phyloP scores from a whole-genome alignment of 2,113 vertebrate genomes.

The Nicator chloris region DNA sequence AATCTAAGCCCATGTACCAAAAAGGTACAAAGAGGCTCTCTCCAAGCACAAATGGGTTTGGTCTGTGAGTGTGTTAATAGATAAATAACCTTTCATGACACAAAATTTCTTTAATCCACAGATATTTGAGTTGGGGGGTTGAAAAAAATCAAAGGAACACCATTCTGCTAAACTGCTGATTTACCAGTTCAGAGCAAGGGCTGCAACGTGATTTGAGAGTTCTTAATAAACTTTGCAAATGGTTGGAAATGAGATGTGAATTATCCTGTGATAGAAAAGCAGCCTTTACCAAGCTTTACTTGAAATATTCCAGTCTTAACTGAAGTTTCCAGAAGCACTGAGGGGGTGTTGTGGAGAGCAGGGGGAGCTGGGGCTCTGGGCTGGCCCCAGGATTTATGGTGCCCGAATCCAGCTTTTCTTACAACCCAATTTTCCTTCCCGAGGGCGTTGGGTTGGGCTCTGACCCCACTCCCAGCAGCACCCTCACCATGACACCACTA shows the following conservation, averaged over 20 bases:
- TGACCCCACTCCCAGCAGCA: neutral
- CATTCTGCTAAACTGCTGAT: neutral
- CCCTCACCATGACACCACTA: fast-evolving
- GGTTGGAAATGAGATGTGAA: neutral
- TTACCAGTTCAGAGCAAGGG: neutral
- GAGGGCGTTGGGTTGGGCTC: fast-evolving
- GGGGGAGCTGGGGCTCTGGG: neutral
- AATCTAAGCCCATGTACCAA: neutral
- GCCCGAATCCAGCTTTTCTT: neutral
- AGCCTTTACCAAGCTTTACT: neutral
- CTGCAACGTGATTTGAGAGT: neutral
- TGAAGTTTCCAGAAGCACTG: neutral
- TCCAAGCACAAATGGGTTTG: neutral
- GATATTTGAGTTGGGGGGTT: neutral
- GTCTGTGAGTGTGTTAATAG: neutral
- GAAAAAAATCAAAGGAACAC: neutral
- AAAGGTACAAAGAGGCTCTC: neutral
- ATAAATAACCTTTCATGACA: neutral
- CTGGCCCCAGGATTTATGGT: fast-evolving
- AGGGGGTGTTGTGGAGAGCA: neutral
- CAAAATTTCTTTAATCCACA: neutral
- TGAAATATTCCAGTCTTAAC: neutral
- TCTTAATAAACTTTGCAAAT: neutral
- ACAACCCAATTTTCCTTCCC: fast-evolving
- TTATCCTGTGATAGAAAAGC: neutral